phyloP scores from a whole-genome alignment of 2,113 vertebrate genomes.

The Callipepla squamata region DNA sequence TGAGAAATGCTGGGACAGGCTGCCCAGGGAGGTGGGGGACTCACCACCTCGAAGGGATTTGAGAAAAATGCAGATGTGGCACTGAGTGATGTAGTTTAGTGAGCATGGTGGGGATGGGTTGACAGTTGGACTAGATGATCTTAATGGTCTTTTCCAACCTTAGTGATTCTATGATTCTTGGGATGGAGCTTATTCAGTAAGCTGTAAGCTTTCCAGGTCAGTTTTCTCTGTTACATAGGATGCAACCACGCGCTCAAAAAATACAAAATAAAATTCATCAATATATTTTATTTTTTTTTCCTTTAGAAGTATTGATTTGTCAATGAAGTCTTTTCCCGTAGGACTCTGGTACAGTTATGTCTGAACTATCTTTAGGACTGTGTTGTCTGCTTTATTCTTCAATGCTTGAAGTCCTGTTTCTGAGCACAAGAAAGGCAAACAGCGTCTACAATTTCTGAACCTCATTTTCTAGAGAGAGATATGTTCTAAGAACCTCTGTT shows the following conservation, averaged over 20 bases:
- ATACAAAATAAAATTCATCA: neutral
- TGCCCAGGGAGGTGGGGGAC: no score
- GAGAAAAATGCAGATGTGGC: no score
- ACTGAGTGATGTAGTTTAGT: no score
- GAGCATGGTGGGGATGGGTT: no score
- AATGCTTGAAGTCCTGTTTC: neutral
- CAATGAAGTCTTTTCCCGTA: neutral
- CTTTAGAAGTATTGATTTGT: neutral
- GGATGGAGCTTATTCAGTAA: neutral
- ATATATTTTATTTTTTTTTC: neutral
- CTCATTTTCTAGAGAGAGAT: neutral
- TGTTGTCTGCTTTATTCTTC: neutral
- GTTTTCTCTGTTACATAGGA: neutral
- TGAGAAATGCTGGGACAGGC: neutral
- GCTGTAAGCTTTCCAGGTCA: neutral
- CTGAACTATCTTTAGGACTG: neutral
- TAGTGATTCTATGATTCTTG: neutral
- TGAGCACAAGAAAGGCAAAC: neutral
- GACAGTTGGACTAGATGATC: no score
- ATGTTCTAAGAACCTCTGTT: neutral
- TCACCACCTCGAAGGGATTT: no score
- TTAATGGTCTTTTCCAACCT: no score
- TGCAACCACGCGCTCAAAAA: neutral
- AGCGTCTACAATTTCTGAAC: neutral
- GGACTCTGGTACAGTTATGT: neutral